A percentile compares a stretch with the other conserved stretches of the same genome.
Conservation (phyloP, 1,140 invertebrate species). For the Drosophila pachea region DNA sequence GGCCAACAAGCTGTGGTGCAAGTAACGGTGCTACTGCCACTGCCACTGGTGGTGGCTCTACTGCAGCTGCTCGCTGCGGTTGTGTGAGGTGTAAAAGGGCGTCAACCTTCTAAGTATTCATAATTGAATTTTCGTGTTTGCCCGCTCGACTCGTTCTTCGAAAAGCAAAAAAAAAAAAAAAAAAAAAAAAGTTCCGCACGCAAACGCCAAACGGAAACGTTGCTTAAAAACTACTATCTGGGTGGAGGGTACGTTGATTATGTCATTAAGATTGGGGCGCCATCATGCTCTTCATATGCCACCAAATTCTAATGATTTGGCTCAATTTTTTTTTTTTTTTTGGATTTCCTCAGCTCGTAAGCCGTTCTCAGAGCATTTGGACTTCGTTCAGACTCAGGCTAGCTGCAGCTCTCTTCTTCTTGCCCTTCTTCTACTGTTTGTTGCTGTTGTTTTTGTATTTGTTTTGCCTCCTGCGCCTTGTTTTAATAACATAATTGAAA, state of each 20-base stretch:
- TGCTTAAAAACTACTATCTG: conserved; percentile 20
- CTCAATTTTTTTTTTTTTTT: too few relatives aligned
- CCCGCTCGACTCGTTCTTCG: conserved; percentile 37
- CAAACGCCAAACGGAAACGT: conserved; percentile 44
- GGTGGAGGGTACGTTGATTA: neutral
- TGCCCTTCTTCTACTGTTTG: neutral
- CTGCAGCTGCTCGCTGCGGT: neutral
- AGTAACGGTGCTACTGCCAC: neutral
- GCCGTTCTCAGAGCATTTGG: neutral
- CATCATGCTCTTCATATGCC: too few relatives aligned
- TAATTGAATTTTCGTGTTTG: conserved; percentile 76
- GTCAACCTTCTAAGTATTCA: conserved; percentile 70
- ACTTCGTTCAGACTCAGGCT: neutral
- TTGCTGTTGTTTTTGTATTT: neutral
- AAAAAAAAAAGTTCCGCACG: conserved; percentile 39
- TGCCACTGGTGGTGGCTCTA: neutral
- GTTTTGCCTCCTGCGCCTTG: conserved; percentile 50
- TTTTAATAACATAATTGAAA: conserved; percentile 78
- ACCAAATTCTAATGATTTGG: too few relatives aligned
- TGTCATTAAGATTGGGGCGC: too few relatives aligned
- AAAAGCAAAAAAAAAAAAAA: conserved; percentile 48
- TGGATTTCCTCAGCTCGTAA: neutral
- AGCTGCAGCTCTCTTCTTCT: neutral
- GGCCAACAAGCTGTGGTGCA: conserved; percentile 5
- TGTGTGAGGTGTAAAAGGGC: conserved; percentile 43